Evolutionary conservation across 1,140 invertebrate genomes (phyloP).

Genomic region (Drosophila melanica): DNA sequence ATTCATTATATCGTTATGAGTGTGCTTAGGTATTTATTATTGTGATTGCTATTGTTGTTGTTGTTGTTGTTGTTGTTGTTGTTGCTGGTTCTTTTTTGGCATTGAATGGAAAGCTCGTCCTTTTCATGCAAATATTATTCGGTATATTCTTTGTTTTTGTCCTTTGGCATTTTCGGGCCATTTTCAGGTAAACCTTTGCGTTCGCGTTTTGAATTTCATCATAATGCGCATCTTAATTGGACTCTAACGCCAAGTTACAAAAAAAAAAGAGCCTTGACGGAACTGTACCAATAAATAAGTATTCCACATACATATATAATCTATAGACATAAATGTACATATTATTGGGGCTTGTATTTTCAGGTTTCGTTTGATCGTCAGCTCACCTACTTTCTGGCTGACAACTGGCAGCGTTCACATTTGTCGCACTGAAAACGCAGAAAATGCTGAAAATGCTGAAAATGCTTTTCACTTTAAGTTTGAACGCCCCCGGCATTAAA

Average conservation of each 20-base stretch:
- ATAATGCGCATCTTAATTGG: constrained; percentile 57
- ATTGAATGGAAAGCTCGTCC: constrained; percentile 66
- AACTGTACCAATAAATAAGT: constrained; percentile 29
- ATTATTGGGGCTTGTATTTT: background rate
- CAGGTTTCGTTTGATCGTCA: constrained; percentile 30
- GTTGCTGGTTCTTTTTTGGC: constrained; percentile 20
- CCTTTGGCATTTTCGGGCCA: constrained; percentile 33
- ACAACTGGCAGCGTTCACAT: constrained; percentile 50
- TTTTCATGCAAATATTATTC: constrained; percentile 63
- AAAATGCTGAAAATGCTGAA: constrained; percentile 27
- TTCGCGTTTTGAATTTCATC: constrained; percentile 70
- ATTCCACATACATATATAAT: background rate
- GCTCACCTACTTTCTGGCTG: constrained; percentile 35
- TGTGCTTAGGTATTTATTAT: constrained; percentile 35
- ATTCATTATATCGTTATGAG: constrained; percentile 43
- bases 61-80: constrained; percentile 11
- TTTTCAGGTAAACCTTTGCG: constrained; percentile 24
- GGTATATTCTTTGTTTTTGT: constrained; percentile 39
- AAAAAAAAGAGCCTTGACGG: constrained; percentile 13
- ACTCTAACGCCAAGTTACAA: constrained; percentile 11
- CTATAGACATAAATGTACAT: background rate
- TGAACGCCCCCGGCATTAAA: constrained; percentile 1
- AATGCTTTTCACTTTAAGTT: constrained; percentile 34
- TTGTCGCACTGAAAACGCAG: constrained; percentile 44
- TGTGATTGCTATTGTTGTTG: constrained; percentile 14